Conservation (phyloP, 2,888 invertebrate species). For the Aphidius colemani region DNA sequence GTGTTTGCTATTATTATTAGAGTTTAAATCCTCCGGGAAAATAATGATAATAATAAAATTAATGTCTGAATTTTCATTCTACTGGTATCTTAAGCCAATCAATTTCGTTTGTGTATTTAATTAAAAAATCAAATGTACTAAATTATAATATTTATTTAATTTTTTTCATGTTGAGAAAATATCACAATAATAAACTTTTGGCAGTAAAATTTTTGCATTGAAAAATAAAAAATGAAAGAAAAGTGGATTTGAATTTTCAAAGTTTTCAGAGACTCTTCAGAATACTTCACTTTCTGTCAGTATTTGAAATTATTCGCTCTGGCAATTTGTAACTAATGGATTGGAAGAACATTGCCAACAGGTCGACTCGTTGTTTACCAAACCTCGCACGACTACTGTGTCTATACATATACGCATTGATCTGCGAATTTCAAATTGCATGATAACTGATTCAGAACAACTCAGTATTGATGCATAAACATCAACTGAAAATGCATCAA, state of each 20-base stretch:
- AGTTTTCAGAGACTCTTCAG: not conserved
- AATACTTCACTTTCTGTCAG: conserved; percentile 24
- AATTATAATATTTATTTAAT: not conserved
- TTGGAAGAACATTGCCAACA: conserved; percentile 30
- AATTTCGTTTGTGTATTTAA: conserved; percentile 1
- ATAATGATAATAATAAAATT: conserved; percentile 7
- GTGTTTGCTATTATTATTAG: conserved; percentile 25
- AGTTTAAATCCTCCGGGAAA: conserved; percentile 28
- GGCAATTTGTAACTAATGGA: conserved; percentile 29
- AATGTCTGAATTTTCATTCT: no score
- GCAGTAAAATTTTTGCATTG: conserved; percentile 5
- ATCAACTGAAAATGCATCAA: no score
- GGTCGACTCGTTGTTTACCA: conserved; percentile 29
- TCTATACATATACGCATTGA: conserved; percentile 25
- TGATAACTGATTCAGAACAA: no score
- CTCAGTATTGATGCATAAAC: no score
- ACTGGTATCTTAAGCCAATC: not conserved
- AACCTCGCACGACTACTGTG: conserved; percentile 15
- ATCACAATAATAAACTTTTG: not conserved
- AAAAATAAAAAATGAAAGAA: conserved; percentile 2
- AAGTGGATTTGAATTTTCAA: conserved; percentile 2
- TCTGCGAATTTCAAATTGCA: conserved; percentile 9
- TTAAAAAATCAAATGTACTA: not conserved
- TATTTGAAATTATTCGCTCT: conserved; percentile 25
- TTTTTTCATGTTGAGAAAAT: not conserved